phyloP scores from a whole-genome alignment of 2,797 vertebrate genomes.

The Rhinoraja longicauda region DNA sequence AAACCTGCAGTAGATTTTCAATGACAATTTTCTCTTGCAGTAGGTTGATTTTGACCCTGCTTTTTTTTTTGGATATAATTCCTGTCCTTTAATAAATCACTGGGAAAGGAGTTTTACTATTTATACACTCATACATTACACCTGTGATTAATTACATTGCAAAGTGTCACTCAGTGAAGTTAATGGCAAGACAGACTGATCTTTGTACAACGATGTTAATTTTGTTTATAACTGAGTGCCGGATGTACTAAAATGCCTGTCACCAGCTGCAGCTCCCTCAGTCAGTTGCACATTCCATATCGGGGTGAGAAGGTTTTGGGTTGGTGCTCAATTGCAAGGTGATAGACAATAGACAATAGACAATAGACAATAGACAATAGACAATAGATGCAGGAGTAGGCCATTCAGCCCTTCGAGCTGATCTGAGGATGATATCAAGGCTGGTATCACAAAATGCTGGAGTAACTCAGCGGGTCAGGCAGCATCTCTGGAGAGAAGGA shows the following conservation, averaged over 20 bases:
- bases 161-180: neutral
- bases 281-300: neutral
- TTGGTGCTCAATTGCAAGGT: too few relatives aligned
- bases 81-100: neutral
- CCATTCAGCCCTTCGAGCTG: too few relatives aligned
- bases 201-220: neutral
- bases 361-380: too few relatives aligned
- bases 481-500: too few relatives aligned
- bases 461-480: too few relatives aligned
- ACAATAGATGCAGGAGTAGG: too few relatives aligned
- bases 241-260: neutral
- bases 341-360: too few relatives aligned
- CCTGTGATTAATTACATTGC: conserved; percentile 22
- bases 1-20: conserved; percentile 24
- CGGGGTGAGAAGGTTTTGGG: neutral
- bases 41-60: neutral
- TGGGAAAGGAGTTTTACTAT: conserved; percentile 15
- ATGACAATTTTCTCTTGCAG: neutral
- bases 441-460: too few relatives aligned
- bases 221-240: neutral
- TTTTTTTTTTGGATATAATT: neutral
- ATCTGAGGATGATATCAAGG: too few relatives aligned
- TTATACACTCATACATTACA: conserved; percentile 7
- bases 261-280: too few relatives aligned
- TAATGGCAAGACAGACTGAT: neutral